These are phyloP conservation scores for Acridotheres tristis DNA, from an alignment of 2,797 vertebrate species.

Conservation along the genomic window DNA sequence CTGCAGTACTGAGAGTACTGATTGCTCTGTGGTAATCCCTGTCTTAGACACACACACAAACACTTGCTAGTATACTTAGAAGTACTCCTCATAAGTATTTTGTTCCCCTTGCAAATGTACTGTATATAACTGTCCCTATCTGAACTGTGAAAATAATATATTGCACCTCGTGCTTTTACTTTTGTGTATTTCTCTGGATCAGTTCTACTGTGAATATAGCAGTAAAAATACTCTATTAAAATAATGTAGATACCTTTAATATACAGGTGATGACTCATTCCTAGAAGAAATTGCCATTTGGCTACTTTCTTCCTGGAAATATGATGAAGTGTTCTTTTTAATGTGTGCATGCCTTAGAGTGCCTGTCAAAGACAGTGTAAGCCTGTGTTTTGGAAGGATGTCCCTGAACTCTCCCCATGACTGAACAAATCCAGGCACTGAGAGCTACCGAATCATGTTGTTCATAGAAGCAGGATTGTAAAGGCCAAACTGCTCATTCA, in stretches of 20 bases:
- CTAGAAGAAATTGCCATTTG: not conserved
- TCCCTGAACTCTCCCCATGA: not conserved
- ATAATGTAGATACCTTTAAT: not conserved
- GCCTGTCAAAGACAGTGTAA: not conserved
- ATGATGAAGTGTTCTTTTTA: not conserved
- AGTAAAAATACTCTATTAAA: not conserved
- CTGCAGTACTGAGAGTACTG: not conserved
- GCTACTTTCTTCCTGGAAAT: not conserved
- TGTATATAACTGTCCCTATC: not conserved
- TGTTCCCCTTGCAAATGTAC: not conserved
- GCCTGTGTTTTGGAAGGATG: not conserved
- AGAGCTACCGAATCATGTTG: not conserved
- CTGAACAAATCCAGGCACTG: not conserved
- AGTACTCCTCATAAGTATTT: not conserved
- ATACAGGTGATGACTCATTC: not conserved
- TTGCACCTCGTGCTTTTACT: not conserved
- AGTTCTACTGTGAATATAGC: not conserved
- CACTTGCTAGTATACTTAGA: not conserved
- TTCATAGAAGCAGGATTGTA: not conserved
- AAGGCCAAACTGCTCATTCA: not conserved
- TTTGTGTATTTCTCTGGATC: not conserved
- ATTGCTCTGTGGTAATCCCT: not conserved
- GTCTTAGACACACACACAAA: not conserved
- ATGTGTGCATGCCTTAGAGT: accelerated
- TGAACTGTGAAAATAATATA: not conserved